Conservation (phyloP, 37 sponge, comb jelly and placozoan species). For the Spongia lamella region DNA sequence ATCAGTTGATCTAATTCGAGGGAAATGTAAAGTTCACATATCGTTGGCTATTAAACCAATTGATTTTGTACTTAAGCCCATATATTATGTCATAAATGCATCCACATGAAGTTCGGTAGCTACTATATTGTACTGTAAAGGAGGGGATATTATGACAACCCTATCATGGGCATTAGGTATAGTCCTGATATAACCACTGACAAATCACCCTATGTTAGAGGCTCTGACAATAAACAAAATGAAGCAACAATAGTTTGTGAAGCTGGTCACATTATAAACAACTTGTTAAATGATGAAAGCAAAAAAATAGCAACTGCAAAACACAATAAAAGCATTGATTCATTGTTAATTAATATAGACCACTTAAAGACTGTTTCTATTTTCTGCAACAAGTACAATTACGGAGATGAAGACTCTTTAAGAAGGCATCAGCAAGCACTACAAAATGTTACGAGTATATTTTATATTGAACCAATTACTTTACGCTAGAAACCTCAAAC, state of each 20-base stretch:
- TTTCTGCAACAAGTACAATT: not conserved
- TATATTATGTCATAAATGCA: conserved; percentile 1
- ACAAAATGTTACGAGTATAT: not conserved
- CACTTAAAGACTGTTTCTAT: not conserved
- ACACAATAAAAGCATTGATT: too few species aligned
- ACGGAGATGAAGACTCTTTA: not conserved
- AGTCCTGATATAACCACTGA: not conserved
- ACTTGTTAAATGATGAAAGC: conserved; percentile 8
- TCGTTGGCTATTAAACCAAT: conserved; percentile 18
- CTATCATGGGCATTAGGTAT: conserved; percentile 39
- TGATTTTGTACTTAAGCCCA: not conserved
- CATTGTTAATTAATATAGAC: too few species aligned
- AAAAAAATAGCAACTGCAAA: too few species aligned
- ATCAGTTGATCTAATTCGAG: too few species aligned
- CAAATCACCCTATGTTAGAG: not conserved
- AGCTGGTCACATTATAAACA: conserved; percentile 18
- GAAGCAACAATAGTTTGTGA: not conserved
- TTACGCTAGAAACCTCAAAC: too few species aligned
- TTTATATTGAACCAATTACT: not conserved
- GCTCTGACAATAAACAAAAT: too few species aligned
- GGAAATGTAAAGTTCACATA: not conserved
- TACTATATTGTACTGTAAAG: conserved; percentile 19
- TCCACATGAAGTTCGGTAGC: conserved; percentile 22
- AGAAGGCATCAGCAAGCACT: not conserved
- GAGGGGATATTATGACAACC: not conserved